phyloP scores from a whole-genome alignment of 2,797 vertebrate genomes.

The Pantherophis alleghaniensis region DNA sequence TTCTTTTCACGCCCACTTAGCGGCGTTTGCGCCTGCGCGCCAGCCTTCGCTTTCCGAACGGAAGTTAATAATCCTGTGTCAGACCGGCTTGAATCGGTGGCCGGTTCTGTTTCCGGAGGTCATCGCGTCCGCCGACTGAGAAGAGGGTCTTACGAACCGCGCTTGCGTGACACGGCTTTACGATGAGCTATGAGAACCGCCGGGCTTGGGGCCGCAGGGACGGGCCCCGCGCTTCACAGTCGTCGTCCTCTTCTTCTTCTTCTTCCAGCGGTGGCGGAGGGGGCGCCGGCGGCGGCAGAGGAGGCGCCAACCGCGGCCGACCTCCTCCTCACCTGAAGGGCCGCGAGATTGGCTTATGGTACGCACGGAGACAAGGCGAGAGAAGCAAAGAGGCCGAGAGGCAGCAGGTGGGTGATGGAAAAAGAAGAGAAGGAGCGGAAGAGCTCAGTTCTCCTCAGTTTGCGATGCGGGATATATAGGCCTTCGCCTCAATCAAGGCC shows the following conservation, averaged over 20 bases:
- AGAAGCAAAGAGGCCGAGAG: slow-evolving; percentile 80
- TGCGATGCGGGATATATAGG: not conserved
- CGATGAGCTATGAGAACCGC: slow-evolving; percentile 71
- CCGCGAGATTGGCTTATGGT: slow-evolving; percentile 94
- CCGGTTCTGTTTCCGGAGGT: not conserved
- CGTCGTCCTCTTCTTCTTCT: not conserved
- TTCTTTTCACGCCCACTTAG: not conserved
- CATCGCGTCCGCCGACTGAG: not conserved
- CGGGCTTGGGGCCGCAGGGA: slow-evolving; percentile 63
- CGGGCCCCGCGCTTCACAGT: not conserved
- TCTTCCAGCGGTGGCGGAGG: slow-evolving; percentile 39
- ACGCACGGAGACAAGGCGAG: slow-evolving; percentile 84
- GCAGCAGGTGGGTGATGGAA: slow-evolving; percentile 70
- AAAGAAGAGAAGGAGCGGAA: not conserved
- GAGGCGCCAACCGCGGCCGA: slow-evolving; percentile 74
- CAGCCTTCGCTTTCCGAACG: not conserved
- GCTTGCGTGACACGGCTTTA: no score
- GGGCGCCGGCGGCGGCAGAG: slow-evolving; percentile 53
- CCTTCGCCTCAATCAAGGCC: not conserved
- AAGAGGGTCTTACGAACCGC: not conserved
- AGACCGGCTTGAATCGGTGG: not conserved
- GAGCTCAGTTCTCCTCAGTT: not conserved
- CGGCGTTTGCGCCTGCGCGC: not conserved
- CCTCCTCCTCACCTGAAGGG: slow-evolving; percentile 90
- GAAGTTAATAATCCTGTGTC: slow-evolving; percentile 12